These are phyloP conservation scores for Sarcoramphus papa DNA, from an alignment of 2,797 vertebrate genomes.

Conservation along the genomic window DNA sequence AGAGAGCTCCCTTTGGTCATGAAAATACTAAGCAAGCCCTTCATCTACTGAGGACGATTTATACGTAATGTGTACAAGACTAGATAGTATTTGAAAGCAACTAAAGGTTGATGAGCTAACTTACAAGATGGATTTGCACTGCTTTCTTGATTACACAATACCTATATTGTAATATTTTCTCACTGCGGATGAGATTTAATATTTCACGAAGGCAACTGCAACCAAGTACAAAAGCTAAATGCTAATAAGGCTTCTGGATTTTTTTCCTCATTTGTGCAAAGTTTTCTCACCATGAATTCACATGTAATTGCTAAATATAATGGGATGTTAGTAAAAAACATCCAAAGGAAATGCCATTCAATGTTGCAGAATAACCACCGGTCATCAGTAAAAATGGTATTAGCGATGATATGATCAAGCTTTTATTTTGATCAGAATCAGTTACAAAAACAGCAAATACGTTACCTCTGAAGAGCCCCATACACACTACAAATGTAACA, in stretches of 20 bases:
- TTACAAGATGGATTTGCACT: neutral
- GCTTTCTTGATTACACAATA: neutral
- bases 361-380: neutral
- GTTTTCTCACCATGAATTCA: neutral
- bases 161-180: neutral
- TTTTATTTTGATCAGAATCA: neutral
- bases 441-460: neutral
- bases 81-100: neutral
- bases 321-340: neutral
- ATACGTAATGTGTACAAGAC: neutral
- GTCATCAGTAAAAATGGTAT: neutral
- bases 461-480: neutral
- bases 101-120: neutral
- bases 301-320: neutral
- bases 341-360: neutral
- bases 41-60: neutral
- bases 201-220: neutral
- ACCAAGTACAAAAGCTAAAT: neutral
- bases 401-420: neutral
- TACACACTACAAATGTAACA: neutral
- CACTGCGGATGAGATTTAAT: neutral
- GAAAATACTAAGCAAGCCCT: neutral
- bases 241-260: neutral
- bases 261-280: neutral
- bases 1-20: neutral